Conservation (phyloP, 1,140 invertebrate species). For the Drosophila kurseongensis region DNA sequence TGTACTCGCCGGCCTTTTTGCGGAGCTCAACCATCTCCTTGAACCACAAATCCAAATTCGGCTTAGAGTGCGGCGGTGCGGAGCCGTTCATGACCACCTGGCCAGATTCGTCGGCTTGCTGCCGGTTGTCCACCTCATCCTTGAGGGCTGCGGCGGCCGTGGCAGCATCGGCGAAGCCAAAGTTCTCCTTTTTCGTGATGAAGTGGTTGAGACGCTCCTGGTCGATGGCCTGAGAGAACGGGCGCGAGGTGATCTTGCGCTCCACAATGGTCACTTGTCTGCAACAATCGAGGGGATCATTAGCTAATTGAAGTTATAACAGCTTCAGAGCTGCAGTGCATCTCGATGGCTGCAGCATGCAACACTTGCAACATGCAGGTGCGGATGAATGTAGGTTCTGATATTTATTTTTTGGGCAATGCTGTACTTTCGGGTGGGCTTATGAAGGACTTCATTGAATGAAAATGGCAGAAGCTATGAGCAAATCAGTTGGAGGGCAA, state of each 20-base stretch:
- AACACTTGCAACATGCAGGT: constrained; percentile 53
- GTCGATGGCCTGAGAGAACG: constrained; percentile 91
- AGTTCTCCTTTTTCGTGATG: constrained; percentile 83
- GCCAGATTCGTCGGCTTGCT: constrained; percentile 32
- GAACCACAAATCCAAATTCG: constrained; percentile 89
- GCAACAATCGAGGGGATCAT: constrained; percentile 37
- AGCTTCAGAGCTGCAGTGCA: constrained; percentile 22
- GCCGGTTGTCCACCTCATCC: constrained; percentile 64
- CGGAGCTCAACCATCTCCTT: constrained; percentile 94
- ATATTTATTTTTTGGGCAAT: constrained; percentile 19
- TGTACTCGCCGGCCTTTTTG: constrained; percentile 96
- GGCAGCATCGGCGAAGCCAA: constrained; percentile 72
- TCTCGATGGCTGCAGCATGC: constrained; percentile 30
- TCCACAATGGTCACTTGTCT: constrained; percentile 83
- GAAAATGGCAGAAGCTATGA: constrained; percentile 59
- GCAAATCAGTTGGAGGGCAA: constrained; percentile 30
- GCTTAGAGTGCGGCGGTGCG: constrained; percentile 77
- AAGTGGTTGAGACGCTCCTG: constrained; percentile 87
- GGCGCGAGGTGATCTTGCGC: constrained; percentile 85
- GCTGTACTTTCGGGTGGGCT: constrained; percentile 38
- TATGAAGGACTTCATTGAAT: constrained; percentile 52
- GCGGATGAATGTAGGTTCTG: constrained; percentile 35
- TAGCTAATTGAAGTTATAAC: constrained; percentile 8
- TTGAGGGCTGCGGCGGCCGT: constrained; percentile 48
- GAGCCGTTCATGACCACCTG: constrained; percentile 73